Evolutionary conservation across 2,888 invertebrate genomes (phyloP).

Genomic region (Platycheirus rosarum): DNA sequence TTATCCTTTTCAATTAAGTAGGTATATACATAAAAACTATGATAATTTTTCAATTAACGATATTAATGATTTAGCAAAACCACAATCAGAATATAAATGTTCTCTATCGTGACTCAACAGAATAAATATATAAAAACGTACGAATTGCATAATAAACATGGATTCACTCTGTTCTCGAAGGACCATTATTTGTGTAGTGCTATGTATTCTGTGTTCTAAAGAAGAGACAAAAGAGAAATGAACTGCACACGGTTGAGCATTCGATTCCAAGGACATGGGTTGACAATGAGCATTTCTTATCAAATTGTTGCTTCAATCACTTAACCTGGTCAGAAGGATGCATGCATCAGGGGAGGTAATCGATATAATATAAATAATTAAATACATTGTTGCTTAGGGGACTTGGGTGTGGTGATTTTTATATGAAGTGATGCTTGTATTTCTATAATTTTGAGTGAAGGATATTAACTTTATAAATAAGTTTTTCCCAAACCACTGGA

Average conservation of each 20-base stretch:
- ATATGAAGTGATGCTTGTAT: background rate
- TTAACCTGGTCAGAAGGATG: slow-evolving; percentile 1
- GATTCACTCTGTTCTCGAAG: background rate
- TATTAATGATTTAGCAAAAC: no score
- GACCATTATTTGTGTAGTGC: background rate
- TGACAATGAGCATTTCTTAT: slow-evolving; percentile 1
- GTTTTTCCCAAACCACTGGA: no score
- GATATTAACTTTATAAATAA: no score
- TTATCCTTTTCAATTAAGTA: no score
- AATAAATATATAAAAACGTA: no score
- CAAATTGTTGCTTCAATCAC: slow-evolving; percentile 13
- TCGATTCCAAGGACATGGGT: background rate
- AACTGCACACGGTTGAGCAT: background rate
- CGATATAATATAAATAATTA: background rate
- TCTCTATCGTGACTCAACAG: no score
- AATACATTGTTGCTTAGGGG: background rate
- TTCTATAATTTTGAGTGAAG: no score
- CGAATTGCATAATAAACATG: background rate
- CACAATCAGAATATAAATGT: no score
- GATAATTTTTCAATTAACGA: no score
- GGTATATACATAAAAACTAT: no score
- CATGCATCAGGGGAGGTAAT: slow-evolving; percentile 2
- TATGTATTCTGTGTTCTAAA: background rate
- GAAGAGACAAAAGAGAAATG: background rate
- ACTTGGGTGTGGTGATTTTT: background rate